These are phyloP conservation scores for Odocoileus hemionus DNA, from an alignment of 2,113 vertebrate species.

Conservation along the genomic window DNA sequence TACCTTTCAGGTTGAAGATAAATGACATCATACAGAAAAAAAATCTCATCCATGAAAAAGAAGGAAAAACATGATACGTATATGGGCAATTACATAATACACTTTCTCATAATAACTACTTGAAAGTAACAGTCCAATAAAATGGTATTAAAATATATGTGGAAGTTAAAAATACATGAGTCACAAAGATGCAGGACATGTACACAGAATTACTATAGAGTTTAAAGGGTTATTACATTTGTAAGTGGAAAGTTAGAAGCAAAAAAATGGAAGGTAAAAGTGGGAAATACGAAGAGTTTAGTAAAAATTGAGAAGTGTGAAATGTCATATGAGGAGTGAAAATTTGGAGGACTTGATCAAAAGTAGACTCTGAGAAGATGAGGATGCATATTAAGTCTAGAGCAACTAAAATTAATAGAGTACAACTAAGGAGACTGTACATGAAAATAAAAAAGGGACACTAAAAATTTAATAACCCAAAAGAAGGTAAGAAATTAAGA, in stretches of 20 bases:
- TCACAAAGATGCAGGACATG: background rate
- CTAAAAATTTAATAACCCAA: background rate
- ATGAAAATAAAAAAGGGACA: background rate
- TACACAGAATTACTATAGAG: background rate
- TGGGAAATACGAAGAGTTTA: background rate
- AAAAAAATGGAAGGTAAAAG: background rate
- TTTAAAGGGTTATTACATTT: background rate
- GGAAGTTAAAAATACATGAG: background rate
- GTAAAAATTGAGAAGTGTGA: background rate
- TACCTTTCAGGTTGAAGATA: background rate
- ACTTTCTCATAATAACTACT: background rate
- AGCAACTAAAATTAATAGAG: background rate
- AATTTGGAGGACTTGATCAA: background rate
- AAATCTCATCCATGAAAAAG: background rate
- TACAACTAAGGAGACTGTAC: background rate
- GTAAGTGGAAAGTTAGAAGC: background rate
- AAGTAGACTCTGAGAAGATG: background rate
- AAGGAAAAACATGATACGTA: background rate
- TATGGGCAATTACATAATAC: background rate
- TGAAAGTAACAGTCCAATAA: background rate
- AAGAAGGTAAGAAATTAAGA: background rate
- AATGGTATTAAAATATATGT: background rate
- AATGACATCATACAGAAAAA: background rate
- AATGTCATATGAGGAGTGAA: background rate
- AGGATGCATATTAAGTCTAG: background rate